Evolutionary conservation across 2,888 invertebrate genomes (phyloP).

Genomic region (Frankliniella intonsa): DNA sequence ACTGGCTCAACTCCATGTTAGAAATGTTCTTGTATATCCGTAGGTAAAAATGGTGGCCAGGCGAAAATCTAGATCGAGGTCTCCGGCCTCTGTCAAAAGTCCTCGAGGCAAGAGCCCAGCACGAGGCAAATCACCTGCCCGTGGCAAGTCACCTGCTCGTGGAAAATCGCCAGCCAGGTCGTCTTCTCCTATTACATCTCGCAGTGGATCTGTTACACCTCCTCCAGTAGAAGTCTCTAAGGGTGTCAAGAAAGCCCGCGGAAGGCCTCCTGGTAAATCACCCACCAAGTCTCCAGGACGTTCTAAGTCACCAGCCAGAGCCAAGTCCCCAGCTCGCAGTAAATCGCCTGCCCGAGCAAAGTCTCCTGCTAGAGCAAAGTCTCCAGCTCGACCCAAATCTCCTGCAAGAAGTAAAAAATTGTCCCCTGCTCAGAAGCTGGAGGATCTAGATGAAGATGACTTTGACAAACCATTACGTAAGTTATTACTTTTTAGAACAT

Average conservation of each 20-base stretch:
- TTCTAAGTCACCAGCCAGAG: conserved; percentile 35
- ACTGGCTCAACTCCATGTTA: not conserved
- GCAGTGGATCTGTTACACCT: not conserved
- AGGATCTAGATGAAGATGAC: not conserved
- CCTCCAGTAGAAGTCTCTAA: not conserved
- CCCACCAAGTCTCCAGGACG: conserved; percentile 46
- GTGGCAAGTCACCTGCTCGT: conserved; percentile 45
- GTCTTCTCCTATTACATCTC: not conserved
- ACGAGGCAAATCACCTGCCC: conserved; percentile 46
- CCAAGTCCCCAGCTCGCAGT: conserved; percentile 37
- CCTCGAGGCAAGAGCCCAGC: not conserved
- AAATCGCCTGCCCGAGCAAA: conserved; percentile 37
- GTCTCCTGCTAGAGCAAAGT: conserved; percentile 32
- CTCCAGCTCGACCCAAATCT: conserved; percentile 29
- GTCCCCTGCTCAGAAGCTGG: not conserved
- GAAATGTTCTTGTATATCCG: not conserved
- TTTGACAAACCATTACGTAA: not conserved
- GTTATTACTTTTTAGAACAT: not conserved
- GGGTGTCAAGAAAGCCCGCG: conserved; percentile 48
- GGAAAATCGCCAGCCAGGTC: conserved; percentile 40
- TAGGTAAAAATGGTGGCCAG: not conserved
- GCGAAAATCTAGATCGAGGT: not conserved
- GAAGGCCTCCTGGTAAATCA: conserved; percentile 50
- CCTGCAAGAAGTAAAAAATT: conserved; percentile 1
- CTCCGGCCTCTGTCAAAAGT: conserved; percentile 12